Base-by-base conservation (phyloP, 2,113 vertebrate species). In the Nothoprocta perdicaria region DNA sequence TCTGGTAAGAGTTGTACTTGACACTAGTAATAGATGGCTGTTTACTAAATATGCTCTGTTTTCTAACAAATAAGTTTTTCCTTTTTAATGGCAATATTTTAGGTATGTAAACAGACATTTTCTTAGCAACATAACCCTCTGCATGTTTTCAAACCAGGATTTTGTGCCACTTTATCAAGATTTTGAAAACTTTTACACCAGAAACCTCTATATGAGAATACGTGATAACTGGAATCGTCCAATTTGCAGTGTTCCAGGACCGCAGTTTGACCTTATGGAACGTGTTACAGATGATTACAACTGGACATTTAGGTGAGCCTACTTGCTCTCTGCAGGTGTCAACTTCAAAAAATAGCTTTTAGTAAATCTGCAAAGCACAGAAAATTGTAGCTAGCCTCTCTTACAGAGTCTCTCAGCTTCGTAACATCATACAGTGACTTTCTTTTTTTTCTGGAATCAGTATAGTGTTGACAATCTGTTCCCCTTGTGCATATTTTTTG, bases 161-260 rank as follows among this genome's bases (percentile, higher is more conserved):
- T 99, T 99, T 94, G 98, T 99, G 84, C 99, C 99, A 8, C 98
- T 99, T 74, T 99, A 99, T 96, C 99, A 99, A 98, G 99, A 99
- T 92, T 99, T 99, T 97, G 99, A 99, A 96, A 98, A 99, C 97
- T 99, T 99, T 97, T 99, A 98, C 93, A 99, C 96, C 22, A 97
- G 99, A 73, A 99, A 99, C 69, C 94, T 99, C 86, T 99, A 99
- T 95, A 98, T 99, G 98, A 98, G 99, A 93, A 98, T 99, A 88
- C 97, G 99, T 85, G 99, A 99, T 97, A 99, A 98, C 96, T 99
- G 99, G 99, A 99, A 99, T 90, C 98, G 98, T 6, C 98, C 98
- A 4, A 95, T 99, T 75, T 99, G 99, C 97, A 99, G 98, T 63
- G 97, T 98, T 41, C 99, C 99, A 0, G 98, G 98, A 33, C 97